Evolutionary conservation across 2,888 invertebrate species (phyloP), one percentile per base, ranked within the genome.

Genomic region (Strigamia crassipes): DNA sequence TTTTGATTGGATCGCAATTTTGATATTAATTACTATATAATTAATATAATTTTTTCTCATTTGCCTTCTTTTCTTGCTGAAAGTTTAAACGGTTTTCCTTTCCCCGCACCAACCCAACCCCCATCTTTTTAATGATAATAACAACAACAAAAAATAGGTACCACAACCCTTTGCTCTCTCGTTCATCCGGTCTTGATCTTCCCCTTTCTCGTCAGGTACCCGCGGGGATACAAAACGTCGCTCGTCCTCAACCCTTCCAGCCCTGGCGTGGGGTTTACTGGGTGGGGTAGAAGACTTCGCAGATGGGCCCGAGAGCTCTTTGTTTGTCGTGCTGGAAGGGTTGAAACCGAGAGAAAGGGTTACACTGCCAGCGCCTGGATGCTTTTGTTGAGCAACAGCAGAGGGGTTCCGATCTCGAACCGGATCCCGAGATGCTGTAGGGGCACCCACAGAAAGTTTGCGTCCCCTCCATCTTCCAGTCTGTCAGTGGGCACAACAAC

Each of bases 321-420:
- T 66, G 61, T 66, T 66, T 23, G 61, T 66, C 61, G 61, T 66
- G 61, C 61, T 66, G 61, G 61, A 66, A 66, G 61, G 61, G 61
- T 66, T 66, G 61, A 66, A 66, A 66, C 61, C 21, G 8, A 66
- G 61, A 66, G 61, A 66, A 66, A 66, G 61, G 61, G 61, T 66
- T 66, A 66, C 61, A 18, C 21, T 66, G 61, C 61, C 61, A 66
- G 61, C 61, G 61, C 61, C 61, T 66, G 61, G 61, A 66, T 66
- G 61, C 61, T 66, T 66, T 66, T 66, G 61, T 66, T 66, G 61
- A 66, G 61, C 61, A 66, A 66, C 61, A 66, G 61, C 61, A 23
- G 61, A 66, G 61, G 61, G 61, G 61, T 66, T 66, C 61, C 61
- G 61, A 66, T 66, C 61, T 66, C 61, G 61, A 66, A 66, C 61